phyloP scores from a whole-genome alignment of 1,140 invertebrate genomes.

The Zaprionus camerounensis region DNA sequence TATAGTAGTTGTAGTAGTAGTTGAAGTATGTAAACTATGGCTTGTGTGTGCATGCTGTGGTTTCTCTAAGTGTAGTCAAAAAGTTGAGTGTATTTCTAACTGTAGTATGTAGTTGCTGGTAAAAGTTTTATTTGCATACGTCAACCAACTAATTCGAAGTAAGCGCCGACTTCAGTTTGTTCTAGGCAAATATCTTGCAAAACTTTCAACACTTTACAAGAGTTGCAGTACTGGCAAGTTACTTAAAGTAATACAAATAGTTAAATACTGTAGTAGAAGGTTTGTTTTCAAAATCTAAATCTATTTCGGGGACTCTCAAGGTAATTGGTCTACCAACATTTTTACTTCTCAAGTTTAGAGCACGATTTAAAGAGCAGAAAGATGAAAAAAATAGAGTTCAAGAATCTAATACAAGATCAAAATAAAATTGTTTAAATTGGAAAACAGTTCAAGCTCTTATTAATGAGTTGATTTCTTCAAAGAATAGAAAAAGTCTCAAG shows the following conservation, averaged over 20 bases:
- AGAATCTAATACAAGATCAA: too few species aligned
- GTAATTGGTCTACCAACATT: neutral
- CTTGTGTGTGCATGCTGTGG: conserved; percentile 53
- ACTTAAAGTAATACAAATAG: conserved; percentile 32
- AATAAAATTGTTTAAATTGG: neutral
- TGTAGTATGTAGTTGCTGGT: conserved; percentile 30
- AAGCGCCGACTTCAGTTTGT: conserved; percentile 66
- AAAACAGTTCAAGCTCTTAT: neutral
- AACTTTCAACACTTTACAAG: conserved; percentile 54
- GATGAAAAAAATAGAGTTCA: neutral
- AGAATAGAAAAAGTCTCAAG: too few species aligned
- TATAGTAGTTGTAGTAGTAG: neutral
- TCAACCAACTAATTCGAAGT: conserved; percentile 74
- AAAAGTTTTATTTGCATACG: conserved; percentile 77
- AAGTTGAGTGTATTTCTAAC: conserved; percentile 36
- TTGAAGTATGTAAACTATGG: conserved; percentile 23
- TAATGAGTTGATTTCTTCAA: too few species aligned
- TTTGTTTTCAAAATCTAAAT: conserved; percentile 5
- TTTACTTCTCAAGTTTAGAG: neutral
- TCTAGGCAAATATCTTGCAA: conserved; percentile 54
- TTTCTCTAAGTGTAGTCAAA: conserved; percentile 43
- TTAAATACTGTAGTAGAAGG: conserved; percentile 11
- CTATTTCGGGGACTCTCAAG: neutral
- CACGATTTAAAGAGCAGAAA: neutral
- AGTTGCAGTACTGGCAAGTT: conserved; percentile 37